Conservation (phyloP, 2,797 vertebrate species). For the Scyliorhinus canicula region DNA sequence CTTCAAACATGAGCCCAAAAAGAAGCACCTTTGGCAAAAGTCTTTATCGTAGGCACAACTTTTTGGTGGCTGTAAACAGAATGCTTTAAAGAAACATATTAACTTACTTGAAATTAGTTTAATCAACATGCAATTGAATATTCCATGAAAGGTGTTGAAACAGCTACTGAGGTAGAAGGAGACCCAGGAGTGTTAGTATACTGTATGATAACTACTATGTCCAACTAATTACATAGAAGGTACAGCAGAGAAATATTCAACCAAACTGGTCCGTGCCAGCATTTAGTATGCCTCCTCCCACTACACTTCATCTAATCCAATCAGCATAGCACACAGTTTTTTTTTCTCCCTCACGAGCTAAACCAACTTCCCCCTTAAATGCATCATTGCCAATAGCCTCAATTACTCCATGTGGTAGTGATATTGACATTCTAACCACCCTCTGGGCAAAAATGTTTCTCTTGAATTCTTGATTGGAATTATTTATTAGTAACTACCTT, state of each 20-base stretch:
- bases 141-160: background rate
- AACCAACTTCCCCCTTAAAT: background rate
- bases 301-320: background rate
- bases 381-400: background rate
- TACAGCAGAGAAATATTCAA: background rate
- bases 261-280: background rate
- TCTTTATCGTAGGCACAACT: too few relatives aligned
- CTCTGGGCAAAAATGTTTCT: background rate
- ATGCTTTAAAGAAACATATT: too few relatives aligned
- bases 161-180: background rate
- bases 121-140: background rate
- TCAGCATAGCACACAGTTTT: background rate
- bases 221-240: background rate
- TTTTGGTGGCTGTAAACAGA: background rate
- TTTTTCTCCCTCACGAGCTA: background rate
- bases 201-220: background rate
- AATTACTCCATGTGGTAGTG: background rate
- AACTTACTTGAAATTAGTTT: too few relatives aligned
- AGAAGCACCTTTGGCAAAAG: background rate
- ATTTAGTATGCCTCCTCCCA: background rate
- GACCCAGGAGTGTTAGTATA: background rate
- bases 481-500: too few relatives aligned
- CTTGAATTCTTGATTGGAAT: background rate
- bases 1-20: background rate
- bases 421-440: background rate